phyloP scores from a whole-genome alignment of 1,140 invertebrate species.

The Eriosoma lanigerum region DNA sequence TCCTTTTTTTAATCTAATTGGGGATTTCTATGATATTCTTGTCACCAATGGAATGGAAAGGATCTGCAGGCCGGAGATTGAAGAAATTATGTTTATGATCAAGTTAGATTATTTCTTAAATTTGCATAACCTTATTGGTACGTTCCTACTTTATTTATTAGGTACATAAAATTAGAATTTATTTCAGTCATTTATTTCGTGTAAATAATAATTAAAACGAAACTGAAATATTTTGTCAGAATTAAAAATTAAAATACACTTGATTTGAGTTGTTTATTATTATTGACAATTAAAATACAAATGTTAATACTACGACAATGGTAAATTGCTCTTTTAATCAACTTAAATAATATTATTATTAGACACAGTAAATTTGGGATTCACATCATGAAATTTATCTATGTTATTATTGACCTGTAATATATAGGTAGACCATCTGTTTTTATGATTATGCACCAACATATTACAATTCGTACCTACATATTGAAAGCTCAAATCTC shows the following conservation, averaged over 20 bases:
- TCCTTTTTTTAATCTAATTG: constrained; percentile 19
- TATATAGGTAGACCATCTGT: constrained; percentile 31
- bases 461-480: constrained; percentile 29
- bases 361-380: constrained; percentile 24
- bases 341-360: constrained; percentile 26
- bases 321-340: constrained; percentile 14
- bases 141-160: constrained; percentile 46
- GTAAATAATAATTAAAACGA: constrained; percentile 42
- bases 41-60: constrained; percentile 17
- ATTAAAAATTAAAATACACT: constrained; percentile 29
- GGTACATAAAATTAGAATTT: constrained; percentile 35
- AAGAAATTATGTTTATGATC: constrained; percentile 42
- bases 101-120: constrained; percentile 44
- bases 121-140: constrained; percentile 41
- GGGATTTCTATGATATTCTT: constrained; percentile 14
- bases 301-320: constrained; percentile 1
- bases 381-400: constrained; percentile 7
- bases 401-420: not conserved
- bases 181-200: constrained; percentile 44
- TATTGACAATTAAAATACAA: constrained; percentile 11
- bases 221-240: constrained; percentile 15
- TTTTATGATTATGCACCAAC: constrained; percentile 42
- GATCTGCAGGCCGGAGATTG: constrained; percentile 21
- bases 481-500: constrained; percentile 32
- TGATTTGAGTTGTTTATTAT: constrained; percentile 29